Evolutionary conservation across 2,888 invertebrate genomes (phyloP).

Genomic region (Norana najaformis): DNA sequence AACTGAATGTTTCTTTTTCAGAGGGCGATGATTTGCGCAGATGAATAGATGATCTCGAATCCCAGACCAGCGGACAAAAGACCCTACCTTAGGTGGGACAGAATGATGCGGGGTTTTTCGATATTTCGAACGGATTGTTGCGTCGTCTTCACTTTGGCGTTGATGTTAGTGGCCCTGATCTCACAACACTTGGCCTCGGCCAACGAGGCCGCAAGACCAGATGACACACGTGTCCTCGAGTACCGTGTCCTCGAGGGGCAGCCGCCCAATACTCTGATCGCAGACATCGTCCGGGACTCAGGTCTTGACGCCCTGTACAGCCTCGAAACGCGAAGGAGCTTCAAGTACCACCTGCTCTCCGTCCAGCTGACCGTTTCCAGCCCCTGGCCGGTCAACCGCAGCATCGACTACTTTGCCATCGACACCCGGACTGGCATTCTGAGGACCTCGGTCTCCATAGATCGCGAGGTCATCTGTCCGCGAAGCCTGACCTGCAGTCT

Average conservation of each 20-base stretch:
- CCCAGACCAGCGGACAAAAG: neutral
- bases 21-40: neutral
- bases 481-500: conserved; percentile 19
- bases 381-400: neutral
- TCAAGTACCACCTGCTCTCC: conserved; percentile 22
- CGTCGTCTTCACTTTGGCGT: neutral
- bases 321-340: neutral
- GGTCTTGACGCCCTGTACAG: neutral
- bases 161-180: neutral
- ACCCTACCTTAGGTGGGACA: neutral
- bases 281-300: conserved; percentile 24
- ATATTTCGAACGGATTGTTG: neutral
- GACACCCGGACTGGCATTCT: conserved; percentile 19
- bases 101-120: neutral
- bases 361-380: neutral
- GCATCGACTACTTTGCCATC: conserved; percentile 20
- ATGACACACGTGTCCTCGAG: conserved; percentile 22
- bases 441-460: conserved; percentile 8
- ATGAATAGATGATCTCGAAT: neutral
- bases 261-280: conserved; percentile 10
- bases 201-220: neutral
- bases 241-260: conserved; percentile 29
- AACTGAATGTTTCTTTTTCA: neutral
- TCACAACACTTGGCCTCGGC: neutral
- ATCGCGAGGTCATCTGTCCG: conserved; percentile 21